Evolutionary conservation across 1,140 invertebrate species (phyloP).

Genomic region (Drosophila grimshawi): DNA sequence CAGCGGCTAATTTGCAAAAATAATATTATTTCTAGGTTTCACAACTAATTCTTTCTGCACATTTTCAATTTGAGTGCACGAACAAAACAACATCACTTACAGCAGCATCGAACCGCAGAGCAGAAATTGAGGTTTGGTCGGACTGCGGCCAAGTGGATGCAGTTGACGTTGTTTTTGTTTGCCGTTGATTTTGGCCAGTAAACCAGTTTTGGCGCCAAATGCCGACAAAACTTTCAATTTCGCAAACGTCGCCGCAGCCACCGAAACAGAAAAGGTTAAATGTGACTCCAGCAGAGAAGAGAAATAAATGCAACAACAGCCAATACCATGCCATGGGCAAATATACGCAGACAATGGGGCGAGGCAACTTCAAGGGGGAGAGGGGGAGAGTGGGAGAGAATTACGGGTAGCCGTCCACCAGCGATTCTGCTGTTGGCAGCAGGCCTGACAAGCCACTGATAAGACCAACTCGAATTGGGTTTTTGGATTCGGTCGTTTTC

Average conservation of each 20-base stretch:
- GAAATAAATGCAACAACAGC: constrained; percentile 26
- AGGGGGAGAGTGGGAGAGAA: not conserved
- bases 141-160: constrained; percentile 16
- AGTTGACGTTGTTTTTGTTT: constrained; percentile 6
- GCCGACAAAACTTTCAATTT: constrained; percentile 74
- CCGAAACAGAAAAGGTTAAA: constrained; percentile 69
- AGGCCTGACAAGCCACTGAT: constrained; percentile 70
- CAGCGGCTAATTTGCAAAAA: too few species aligned
- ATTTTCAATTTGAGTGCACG: not conserved
- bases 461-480: constrained; percentile 54
- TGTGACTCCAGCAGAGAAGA: constrained; percentile 43
- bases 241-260: constrained; percentile 58
- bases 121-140: constrained; percentile 33
- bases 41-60: not conserved
- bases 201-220: constrained; percentile 70
- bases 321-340: too few species aligned
- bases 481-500: constrained; percentile 48
- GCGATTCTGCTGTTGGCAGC: constrained; percentile 10
- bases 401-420: constrained; percentile 11
- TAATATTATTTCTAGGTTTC: too few species aligned
- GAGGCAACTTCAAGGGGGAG: not conserved
- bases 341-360: constrained; percentile 9
- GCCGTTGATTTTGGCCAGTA: constrained; percentile 50
- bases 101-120: constrained; percentile 25
- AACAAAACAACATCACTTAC: not conserved